phyloP scores from a whole-genome alignment of 2,888 invertebrate genomes.

The Archips crataeganus region DNA sequence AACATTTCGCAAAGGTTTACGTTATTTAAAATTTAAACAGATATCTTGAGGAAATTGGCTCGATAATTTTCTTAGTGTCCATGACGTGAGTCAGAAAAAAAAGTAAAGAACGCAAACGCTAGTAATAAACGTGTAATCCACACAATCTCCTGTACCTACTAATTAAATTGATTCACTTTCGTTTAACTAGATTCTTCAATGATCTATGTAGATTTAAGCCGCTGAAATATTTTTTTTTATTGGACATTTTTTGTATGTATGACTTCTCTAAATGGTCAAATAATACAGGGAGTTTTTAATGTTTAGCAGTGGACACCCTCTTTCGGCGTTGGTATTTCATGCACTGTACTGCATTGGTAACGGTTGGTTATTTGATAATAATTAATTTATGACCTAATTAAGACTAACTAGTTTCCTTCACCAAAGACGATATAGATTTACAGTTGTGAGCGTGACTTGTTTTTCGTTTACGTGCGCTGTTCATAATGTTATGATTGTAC shows the following conservation, averaged over 20 bases:
- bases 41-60: no score
- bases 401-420: slow-evolving; percentile 11
- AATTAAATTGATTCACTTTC: no score
- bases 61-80: background rate
- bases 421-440: slow-evolving; percentile 17
- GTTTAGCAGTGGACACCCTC: slow-evolving; percentile 5
- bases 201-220: background rate
- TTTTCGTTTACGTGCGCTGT: background rate
- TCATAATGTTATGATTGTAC: background rate
- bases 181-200: background rate
- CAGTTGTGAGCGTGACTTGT: slow-evolving; percentile 8
- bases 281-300: slow-evolving; percentile 1
- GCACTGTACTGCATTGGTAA: background rate
- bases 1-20: no score
- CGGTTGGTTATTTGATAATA: slow-evolving; percentile 3
- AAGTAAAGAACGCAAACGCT: background rate
- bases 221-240: background rate
- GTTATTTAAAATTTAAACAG: no score
- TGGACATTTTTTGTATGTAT: background rate
- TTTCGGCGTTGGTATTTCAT: slow-evolving; percentile 1
- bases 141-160: no score
- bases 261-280: background rate
- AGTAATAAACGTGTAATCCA: background rate
- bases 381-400: slow-evolving; percentile 9
- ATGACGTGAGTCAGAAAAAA: background rate